A percentile compares a stretch with the other conserved stretches of the same genome.
These are phyloP conservation scores for Peromyscus attwateri DNA, from an alignment of 2,797 vertebrate genomes.

Conservation along the genomic window DNA sequence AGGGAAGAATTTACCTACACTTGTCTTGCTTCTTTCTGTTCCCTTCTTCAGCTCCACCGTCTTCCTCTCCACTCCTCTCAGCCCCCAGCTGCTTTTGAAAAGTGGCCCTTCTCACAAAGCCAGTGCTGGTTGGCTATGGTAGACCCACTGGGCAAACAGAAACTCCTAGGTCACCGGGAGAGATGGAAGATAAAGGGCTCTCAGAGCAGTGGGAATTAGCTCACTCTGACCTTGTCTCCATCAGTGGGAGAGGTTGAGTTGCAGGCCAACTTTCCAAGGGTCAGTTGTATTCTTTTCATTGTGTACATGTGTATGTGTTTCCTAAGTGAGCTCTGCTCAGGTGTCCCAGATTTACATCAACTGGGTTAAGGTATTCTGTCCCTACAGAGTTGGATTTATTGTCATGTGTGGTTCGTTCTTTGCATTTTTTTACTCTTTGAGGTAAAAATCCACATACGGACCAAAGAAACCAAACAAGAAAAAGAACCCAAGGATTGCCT, in stretches of 20 bases:
- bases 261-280: constrained; percentile 78
- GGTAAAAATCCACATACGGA: constrained; percentile 37
- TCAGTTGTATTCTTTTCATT: constrained; percentile 75
- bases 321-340: constrained; percentile 62
- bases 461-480: constrained; percentile 34
- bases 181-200: constrained; percentile 66
- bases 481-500: neutral
- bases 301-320: constrained; percentile 66
- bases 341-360: constrained; percentile 66
- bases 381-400: constrained; percentile 37
- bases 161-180: constrained; percentile 39
- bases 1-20: neutral
- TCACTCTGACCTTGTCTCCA: constrained; percentile 58
- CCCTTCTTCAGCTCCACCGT: neutral
- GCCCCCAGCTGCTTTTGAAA: constrained; percentile 41
- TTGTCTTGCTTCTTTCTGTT: constrained; percentile 25
- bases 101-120: constrained; percentile 40
- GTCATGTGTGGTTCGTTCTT: constrained; percentile 15
- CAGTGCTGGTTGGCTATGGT: neutral
- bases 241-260: constrained; percentile 67
- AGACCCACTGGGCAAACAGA: constrained; percentile 56
- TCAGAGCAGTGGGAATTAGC: constrained; percentile 53
- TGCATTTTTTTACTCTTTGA: constrained; percentile 60
- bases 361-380: constrained; percentile 61
- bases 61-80: no score